Percentiles rank a stretch among this genome's conserved stretches.
Conservation (phyloP, 2,888 invertebrate genomes). For the Alloplasta piceator region DNA sequence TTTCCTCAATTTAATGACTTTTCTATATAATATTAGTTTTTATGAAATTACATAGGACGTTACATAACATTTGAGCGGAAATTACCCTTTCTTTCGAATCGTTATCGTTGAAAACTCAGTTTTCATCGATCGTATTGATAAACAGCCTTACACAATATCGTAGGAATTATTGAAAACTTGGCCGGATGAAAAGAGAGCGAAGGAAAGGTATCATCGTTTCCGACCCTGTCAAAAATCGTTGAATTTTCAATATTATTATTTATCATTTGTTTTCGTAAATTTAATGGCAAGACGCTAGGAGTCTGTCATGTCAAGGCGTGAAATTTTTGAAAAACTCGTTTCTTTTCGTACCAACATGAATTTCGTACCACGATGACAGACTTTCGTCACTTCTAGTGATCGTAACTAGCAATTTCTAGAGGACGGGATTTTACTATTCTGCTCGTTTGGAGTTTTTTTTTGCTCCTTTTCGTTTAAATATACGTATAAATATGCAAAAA, state of each 20-base stretch:
- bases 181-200: slow-evolving; percentile 71
- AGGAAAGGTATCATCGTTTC: slow-evolving; percentile 71
- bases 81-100: slow-evolving; percentile 66
- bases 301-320: slow-evolving; percentile 51
- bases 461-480: slow-evolving; percentile 68
- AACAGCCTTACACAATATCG: slow-evolving; percentile 64
- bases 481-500: slow-evolving; percentile 77
- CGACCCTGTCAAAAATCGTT: slow-evolving; percentile 67
- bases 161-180: slow-evolving; percentile 73
- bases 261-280: slow-evolving; percentile 33
- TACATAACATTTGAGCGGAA: slow-evolving; percentile 76
- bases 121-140: slow-evolving; percentile 57
- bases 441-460: slow-evolving; percentile 48
- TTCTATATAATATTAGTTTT: slow-evolving; percentile 74
- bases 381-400: slow-evolving; percentile 49
- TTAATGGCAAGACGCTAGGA: slow-evolving; percentile 49
- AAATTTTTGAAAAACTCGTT: slow-evolving; percentile 34
- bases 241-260: slow-evolving; percentile 55
- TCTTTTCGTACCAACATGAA: slow-evolving; percentile 38
- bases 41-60: slow-evolving; percentile 76
- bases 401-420: slow-evolving; percentile 67
- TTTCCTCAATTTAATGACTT: slow-evolving; percentile 49
- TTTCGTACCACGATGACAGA: slow-evolving; percentile 53
- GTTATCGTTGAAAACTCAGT: slow-evolving; percentile 39
- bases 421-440: slow-evolving; percentile 74